Percentiles rank a stretch among this genome's conserved stretches.
These are phyloP conservation scores for Silurus meridionalis DNA, from an alignment of 2,113 vertebrate species.

Conservation along the genomic window DNA sequence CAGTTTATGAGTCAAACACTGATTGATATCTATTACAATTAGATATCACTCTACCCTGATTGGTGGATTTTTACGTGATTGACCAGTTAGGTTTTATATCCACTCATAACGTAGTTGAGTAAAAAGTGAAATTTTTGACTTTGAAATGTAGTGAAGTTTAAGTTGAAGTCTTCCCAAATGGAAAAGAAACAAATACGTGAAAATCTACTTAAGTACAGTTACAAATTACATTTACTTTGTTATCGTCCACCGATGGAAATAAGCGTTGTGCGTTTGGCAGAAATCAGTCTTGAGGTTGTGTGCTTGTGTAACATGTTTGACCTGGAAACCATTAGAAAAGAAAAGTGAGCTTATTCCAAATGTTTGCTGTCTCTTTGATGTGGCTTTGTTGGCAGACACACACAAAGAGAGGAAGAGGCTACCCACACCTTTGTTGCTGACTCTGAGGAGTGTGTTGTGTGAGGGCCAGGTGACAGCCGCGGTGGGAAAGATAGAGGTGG, in stretches of 20 bases:
- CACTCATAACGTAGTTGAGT: too few relatives aligned
- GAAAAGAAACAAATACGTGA: too few relatives aligned
- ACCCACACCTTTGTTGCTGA: constrained; percentile 74
- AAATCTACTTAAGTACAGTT: neutral
- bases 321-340: neutral
- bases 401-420: constrained; percentile 56
- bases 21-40: too few relatives aligned
- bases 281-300: neutral
- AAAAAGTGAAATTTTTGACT: too few relatives aligned
- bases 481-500: constrained; percentile 77
- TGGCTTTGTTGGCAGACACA: neutral
- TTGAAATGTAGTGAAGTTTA: too few relatives aligned
- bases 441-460: constrained; percentile 67
- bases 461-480: constrained; percentile 64
- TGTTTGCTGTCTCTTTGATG: neutral
- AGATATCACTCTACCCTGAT: too few relatives aligned
- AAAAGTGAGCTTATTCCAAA: neutral
- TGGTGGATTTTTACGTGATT: too few relatives aligned
- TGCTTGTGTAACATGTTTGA: neutral
- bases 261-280: neutral
- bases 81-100: too few relatives aligned
- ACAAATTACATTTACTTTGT: neutral
- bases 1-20: too few relatives aligned
- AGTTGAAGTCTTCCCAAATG: too few relatives aligned
- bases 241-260: neutral